Base-by-base conservation (phyloP, 2,888 invertebrate species). In the Cryptophagus acutangulus region DNA sequence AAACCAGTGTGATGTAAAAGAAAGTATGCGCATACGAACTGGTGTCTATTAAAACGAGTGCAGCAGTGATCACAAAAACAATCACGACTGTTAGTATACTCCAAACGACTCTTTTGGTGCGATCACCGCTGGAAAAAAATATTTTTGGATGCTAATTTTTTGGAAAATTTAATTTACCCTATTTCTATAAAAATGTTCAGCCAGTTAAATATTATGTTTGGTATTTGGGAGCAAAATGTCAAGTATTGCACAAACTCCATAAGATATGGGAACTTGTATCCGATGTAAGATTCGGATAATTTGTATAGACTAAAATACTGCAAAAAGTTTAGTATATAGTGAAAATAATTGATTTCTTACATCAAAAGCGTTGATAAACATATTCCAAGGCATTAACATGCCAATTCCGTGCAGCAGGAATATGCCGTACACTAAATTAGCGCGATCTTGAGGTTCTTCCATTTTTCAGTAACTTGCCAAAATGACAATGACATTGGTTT, bases 361-460 rank as follows among this genome's bases (percentile, higher is more conserved):
- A 55, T 70, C 65, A 70, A 87, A 86, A 20, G 95, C 94, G 46
- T 89, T 99, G 65, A 99, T 95, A 69, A 99, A 96, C 94, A 96
- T 96, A 71, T 99, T 99, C 97, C 97, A 99, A 9, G 97, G 93
- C 74, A 93, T 93, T 44, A 88, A 76, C 1, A 89, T 86, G 28
- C 96, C 97, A 50, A 99, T 78, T 5, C 97, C 99, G 71, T 97
- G 95, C 35, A 96, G 74, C 52, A 96, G 55, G 65, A 97, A 79
- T 43, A 92, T 93, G 38, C 91, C 70, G 70, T 88, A 93, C 30
- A 97, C 91, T 30, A 93, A 66, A 61, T 81, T 79, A 69, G 78
- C 80, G 71, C 77, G 82, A 72, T 92, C 91, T 42, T 71, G 77
- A 0, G 91, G 91, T n/a, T n/a, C n/a, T n/a, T n/a, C n/a, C n/a